Percentiles rank a stretch among this genome's conserved stretches.
phyloP scores from a whole-genome alignment of 1,140 invertebrate species.

The Psix sp. region DNA sequence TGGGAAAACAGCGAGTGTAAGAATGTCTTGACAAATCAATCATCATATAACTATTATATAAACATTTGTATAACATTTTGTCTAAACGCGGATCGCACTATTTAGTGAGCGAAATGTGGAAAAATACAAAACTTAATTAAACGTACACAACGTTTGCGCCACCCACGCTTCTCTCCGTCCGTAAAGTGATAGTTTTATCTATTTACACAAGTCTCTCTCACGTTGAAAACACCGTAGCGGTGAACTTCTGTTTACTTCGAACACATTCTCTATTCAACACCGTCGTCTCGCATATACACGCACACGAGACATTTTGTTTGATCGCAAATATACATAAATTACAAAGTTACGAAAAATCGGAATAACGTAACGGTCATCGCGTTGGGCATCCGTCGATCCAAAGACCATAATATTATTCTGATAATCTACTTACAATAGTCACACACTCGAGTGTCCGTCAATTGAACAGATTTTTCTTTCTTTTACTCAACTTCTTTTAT shows the following conservation, averaged over 20 bases:
- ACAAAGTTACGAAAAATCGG: conserved; percentile 76
- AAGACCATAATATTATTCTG: conserved; percentile 32
- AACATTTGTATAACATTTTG: background rate
- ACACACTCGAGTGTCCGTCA: conserved; percentile 70
- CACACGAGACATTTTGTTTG: conserved; percentile 33
- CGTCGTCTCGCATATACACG: conserved; percentile 16
- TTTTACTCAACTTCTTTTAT: too few species aligned
- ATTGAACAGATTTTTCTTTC: conserved; percentile 52
- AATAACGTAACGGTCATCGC: conserved; percentile 68
- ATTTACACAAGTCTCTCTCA: conserved; percentile 52
- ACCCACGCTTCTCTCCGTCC: conserved; percentile 45
- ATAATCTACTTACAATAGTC: conserved; percentile 72
- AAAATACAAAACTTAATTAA: conserved; percentile 78
- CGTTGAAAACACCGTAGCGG: conserved; percentile 32
- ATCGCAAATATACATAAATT: conserved; percentile 75
- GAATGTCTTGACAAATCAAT: conserved; percentile 23
- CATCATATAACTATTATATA: conserved; percentile 3
- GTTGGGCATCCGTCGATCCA: conserved; percentile 61
- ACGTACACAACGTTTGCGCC: conserved; percentile 70
- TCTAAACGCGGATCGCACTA: conserved; percentile 62
- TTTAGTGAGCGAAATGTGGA: conserved; percentile 73
- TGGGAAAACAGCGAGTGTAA: too few species aligned
- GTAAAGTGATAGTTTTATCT: conserved; percentile 29
- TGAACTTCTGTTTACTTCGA: conserved; percentile 8
- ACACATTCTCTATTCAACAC: conserved; percentile 11